phyloP scores from a whole-genome alignment of 2,888 invertebrate species.

The Tiphia femorata region DNA sequence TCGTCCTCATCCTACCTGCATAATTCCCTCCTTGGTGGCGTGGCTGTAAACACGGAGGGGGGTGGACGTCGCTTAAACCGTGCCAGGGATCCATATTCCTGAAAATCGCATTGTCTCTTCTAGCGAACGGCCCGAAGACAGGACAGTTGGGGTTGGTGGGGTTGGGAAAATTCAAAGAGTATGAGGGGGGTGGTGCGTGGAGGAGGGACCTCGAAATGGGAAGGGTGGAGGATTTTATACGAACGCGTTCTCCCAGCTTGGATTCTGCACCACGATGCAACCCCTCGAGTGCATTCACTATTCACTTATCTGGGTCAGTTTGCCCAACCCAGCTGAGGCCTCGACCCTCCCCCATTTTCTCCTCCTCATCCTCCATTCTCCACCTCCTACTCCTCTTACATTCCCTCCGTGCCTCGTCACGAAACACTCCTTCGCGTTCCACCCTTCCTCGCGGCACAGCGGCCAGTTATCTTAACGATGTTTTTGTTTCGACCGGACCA shows the following conservation, averaged over 20 bases:
- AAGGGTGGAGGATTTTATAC: conserved; percentile 28
- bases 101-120: conserved; percentile 3
- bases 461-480: too few species aligned
- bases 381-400: too few species aligned
- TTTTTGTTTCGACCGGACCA: too few species aligned
- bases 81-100: conserved; percentile 6
- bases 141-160: neutral
- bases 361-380: conserved; percentile 9
- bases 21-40: neutral
- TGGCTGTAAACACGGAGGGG: neutral
- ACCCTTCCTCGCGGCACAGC: too few species aligned
- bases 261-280: too few species aligned
- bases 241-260: conserved; percentile 29
- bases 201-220: neutral
- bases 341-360: conserved; percentile 41
- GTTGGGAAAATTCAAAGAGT: neutral
- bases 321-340: conserved; percentile 53
- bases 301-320: conserved; percentile 63
- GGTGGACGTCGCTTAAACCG: too few species aligned
- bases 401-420: too few species aligned
- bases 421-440: too few species aligned
- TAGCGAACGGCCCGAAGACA: too few species aligned
- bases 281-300: conserved; percentile 56
- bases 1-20: neutral
- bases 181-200: neutral